Evolutionary conservation across 2,113 vertebrate genomes (phyloP), one percentile per base, ranked within the genome.

Genomic region (Butastur rufipennis): DNA sequence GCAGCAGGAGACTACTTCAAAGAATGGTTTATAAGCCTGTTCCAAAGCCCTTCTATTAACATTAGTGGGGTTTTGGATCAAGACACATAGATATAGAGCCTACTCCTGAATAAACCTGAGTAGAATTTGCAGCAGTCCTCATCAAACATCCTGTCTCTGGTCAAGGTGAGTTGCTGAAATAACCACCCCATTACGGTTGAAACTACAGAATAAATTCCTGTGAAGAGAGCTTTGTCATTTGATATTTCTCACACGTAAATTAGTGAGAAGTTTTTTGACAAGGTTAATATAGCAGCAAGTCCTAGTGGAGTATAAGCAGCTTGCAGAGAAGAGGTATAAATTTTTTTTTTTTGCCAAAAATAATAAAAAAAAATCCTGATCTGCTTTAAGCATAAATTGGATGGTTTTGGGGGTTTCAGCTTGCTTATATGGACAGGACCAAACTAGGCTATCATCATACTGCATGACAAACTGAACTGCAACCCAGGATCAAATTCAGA

Each of bases 81-180:
- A 91, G 77, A 86, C 9, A 38, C 8, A 9, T 84, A 88, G 48
- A 62, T 78, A 36, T 4, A 93, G 68, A 94, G n/a, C 52, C 59
- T 78, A 43, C 55, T 84, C n/a, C 3, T 47, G 72, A 92, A 63
- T 88, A 95, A 95, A 81, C 62, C 77, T 56, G 43, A 93, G 53
- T 62, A 90, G 70, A 90, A 93, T 91, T 79, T 91, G 63, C 79
- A 91, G 88, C 58, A 95, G 59, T 61, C 45, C 55, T 90, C 82
- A 50, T 90, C 47, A 87, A 65, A 87, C 67, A 45, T 70, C 50
- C 50, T 83, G 29, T 84, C 40, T 81, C 13, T 93, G 40, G 47
- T 81, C 56, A 86, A 97, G 94, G 91, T 96, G 82, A 97, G 88
- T 95, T 88, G 43, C 67, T 79, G 61, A 93, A 88, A 67, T 90